Evolutionary conservation across 2,888 invertebrate genomes (phyloP).

Genomic region (Pterostichus madidus): DNA sequence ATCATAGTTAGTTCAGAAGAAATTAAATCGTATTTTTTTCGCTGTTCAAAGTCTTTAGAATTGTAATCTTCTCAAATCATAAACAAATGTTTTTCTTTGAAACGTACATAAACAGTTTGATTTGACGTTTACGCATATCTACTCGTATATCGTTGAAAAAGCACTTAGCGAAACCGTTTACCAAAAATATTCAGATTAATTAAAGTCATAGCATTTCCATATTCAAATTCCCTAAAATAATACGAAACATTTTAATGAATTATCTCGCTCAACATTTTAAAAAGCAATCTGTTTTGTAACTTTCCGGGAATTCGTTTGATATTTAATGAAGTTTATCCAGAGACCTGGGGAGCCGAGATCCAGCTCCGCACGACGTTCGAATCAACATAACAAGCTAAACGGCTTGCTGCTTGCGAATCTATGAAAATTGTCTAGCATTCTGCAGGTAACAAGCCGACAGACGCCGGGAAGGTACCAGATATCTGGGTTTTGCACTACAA

Average conservation of each 20-base stretch:
- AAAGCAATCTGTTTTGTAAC: conserved; percentile 23
- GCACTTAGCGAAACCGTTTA: no score
- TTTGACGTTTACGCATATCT: no score
- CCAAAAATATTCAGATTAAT: conserved; percentile 1
- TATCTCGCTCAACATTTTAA: conserved; percentile 3
- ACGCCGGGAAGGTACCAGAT: background rate
- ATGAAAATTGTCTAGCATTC: conserved; percentile 3
- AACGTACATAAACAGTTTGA: no score
- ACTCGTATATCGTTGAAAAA: no score
- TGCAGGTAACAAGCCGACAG: background rate
- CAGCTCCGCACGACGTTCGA: background rate
- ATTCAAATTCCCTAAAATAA: conserved; percentile 9
- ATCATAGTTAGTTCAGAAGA: no score
- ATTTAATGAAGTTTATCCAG: conserved; percentile 24
- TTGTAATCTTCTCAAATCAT: no score
- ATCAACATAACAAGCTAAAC: background rate
- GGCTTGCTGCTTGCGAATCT: background rate
- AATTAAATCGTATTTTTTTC: no score
- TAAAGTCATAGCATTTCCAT: background rate
- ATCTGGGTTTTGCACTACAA: background rate
- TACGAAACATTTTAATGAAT: conserved; percentile 17
- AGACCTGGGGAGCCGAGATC: background rate
- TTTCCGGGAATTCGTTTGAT: conserved; percentile 13
- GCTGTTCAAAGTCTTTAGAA: no score
- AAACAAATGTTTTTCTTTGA: no score